phyloP scores from a whole-genome alignment of 1,140 invertebrate species.

The Pachypsylla venusta region DNA sequence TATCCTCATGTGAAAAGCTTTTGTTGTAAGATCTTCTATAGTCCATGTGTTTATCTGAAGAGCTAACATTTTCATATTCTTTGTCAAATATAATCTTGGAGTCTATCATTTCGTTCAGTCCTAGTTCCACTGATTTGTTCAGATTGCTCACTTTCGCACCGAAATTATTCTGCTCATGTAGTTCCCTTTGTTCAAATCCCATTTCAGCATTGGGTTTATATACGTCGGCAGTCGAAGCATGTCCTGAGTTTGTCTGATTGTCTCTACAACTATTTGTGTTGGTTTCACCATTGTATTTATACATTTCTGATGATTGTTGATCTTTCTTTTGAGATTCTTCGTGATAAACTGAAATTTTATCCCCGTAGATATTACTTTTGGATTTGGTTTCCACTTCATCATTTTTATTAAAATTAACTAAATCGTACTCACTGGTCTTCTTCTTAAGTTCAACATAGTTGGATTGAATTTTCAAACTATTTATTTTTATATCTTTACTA shows the following conservation, averaged over 20 bases:
- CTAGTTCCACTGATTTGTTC: not conserved
- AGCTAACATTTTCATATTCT: conserved; percentile 1
- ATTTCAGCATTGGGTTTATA: too few relatives aligned
- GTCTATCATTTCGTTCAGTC: conserved; percentile 2
- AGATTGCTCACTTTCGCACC: too few relatives aligned
- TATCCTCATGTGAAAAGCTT: not conserved
- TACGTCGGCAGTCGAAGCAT: too few relatives aligned
- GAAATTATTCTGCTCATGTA: too few relatives aligned
- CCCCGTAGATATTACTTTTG: too few relatives aligned
- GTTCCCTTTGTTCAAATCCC: too few relatives aligned
- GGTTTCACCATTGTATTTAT: too few relatives aligned
- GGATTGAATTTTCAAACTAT: conserved; percentile 5
- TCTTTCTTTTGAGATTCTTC: conserved; percentile 3
- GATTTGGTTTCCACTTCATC: too few relatives aligned
- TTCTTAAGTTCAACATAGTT: conserved; percentile 6
- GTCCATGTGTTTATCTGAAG: not conserved
- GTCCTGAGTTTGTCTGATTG: too few relatives aligned
- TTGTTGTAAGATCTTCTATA: not conserved
- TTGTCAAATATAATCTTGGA: conserved; percentile 2
- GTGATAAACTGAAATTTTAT: too few relatives aligned
- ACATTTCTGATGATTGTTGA: too few relatives aligned
- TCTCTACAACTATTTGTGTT: too few relatives aligned
- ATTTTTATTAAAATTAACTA: not conserved
- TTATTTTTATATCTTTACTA: conserved; percentile 6
- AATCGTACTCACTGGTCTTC: not conserved